Percentiles rank a stretch among this genome's conserved stretches.
Conservation (phyloP, 1,140 invertebrate species). For the Drusus annulatus region DNA sequence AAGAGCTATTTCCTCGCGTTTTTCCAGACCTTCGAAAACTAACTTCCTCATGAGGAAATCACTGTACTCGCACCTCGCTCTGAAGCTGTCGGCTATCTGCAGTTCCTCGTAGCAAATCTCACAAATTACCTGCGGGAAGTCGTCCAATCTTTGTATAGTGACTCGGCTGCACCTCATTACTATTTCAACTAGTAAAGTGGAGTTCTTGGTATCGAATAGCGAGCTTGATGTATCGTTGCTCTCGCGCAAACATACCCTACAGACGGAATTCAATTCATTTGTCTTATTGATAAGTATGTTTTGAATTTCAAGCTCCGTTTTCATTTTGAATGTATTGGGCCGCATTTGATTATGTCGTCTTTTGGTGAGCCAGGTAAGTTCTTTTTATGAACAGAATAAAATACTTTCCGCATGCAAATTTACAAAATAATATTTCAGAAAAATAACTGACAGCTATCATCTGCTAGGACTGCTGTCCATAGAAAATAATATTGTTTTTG, state of each 20-base stretch:
- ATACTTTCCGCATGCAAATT: too few relatives aligned
- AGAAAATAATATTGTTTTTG: too few relatives aligned
- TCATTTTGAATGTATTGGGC: constrained; percentile 7
- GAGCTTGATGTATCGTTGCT: background rate
- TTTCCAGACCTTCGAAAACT: background rate
- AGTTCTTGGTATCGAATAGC: constrained; percentile 22
- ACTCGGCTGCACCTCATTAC: constrained; percentile 21
- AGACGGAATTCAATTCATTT: constrained; percentile 16
- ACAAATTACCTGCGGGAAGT: constrained; percentile 25
- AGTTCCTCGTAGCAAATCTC: constrained; percentile 5
- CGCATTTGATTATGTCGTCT: too few relatives aligned
- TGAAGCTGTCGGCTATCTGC: constrained; percentile 8
- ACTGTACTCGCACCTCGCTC: constrained; percentile 26
- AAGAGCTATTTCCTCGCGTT: background rate
- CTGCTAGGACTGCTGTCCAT: too few relatives aligned
- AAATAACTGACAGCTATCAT: too few relatives aligned
- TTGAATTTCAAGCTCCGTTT: constrained; percentile 23
- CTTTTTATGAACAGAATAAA: too few relatives aligned
- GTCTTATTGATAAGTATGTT: background rate
- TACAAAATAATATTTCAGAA: too few relatives aligned
- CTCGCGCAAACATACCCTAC: constrained; percentile 30
- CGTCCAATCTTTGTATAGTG: background rate
- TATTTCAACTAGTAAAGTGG: constrained; percentile 13
- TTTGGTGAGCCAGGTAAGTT: too few relatives aligned
- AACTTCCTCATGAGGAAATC: constrained; percentile 28